Conservation (phyloP, 2,888 invertebrate genomes). For the Scrobipalpa atriplicella region DNA sequence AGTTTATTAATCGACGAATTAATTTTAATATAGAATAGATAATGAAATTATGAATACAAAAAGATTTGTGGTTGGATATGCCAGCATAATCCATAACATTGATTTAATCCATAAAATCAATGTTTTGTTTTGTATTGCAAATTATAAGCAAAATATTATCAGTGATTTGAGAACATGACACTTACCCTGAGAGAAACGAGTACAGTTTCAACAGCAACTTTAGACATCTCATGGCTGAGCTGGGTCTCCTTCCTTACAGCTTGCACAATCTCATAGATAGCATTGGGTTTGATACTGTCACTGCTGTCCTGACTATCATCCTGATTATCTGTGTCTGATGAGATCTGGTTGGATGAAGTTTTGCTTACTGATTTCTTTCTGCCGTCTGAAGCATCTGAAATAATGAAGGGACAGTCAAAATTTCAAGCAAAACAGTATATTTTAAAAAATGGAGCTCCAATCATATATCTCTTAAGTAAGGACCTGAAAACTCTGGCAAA, state of each 20-base stretch:
- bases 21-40: too few relatives aligned
- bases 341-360: slow-evolving; percentile 62
- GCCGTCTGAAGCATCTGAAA: slow-evolving; percentile 53
- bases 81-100: background rate
- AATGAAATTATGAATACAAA: too few relatives aligned
- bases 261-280: slow-evolving; percentile 90
- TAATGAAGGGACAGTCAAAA: background rate
- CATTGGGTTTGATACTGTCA: slow-evolving; percentile 77
- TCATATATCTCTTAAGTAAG: too few relatives aligned
- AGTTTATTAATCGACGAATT: background rate
- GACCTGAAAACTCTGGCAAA: too few relatives aligned
- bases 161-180: background rate
- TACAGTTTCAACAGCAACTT: slow-evolving; percentile 92
- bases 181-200: slow-evolving; percentile 78
- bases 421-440: slow-evolving; percentile 24
- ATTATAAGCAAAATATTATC: background rate
- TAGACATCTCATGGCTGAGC: slow-evolving; percentile 93
- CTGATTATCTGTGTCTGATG: slow-evolving; percentile 75
- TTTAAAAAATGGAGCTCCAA: background rate
- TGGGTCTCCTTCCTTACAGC: slow-evolving; percentile 92
- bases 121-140: too few relatives aligned
- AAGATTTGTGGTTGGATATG: background rate
- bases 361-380: slow-evolving; percentile 47
- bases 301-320: slow-evolving; percentile 78
- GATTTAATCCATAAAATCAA: background rate